Evolutionary conservation across 2,888 invertebrate genomes (phyloP), one percentile per base, ranked within the genome.

Genomic region (Agriopis aurantiaria): DNA sequence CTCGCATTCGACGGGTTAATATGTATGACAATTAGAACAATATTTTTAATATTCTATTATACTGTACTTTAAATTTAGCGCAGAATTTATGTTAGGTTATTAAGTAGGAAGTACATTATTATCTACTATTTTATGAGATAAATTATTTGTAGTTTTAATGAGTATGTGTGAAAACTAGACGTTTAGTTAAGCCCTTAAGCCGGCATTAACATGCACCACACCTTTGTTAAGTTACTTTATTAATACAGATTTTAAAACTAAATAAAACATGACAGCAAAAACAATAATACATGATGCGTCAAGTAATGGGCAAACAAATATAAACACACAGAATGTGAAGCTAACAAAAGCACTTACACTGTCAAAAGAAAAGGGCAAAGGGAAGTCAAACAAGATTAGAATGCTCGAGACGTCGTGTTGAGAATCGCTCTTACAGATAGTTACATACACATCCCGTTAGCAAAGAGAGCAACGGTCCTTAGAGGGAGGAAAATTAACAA

Each of bases 401-500:
- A 73, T 73, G 75, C 69, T 75, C 70, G 72, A 73, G 75, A 80
- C 69, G 56, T 68, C 65, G 71, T 71, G 72, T 76, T 74, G 75
- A 76, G 78, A 78, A 67, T 70, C 71, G 74, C 80, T 67, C 75
- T 73, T 73, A 72, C 78, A 82, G 80, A 80, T 76, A 69, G 74
- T 71, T 33, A 33, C 33, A 33, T 72, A 68, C 76, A 74, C 78
- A 79, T 80, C 72, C 72, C 78, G 82, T 81, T 81, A 84, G 78
- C 77, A 82, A 82, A 84, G 82, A 82, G 75, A 76, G 62, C 78
- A 76, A 75, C 80, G 75, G 75, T 64, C 69, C 63, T 70, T 63
- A 64, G 63, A 65, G 45, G 57, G 52, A 65, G 61, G 60, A 65
- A 70, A 72, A 75, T 17, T 65, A 64, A 70, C 59, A 33, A 48